Conservation (phyloP, 2,113 vertebrate genomes). For the Petrocephalus zakoni region DNA sequence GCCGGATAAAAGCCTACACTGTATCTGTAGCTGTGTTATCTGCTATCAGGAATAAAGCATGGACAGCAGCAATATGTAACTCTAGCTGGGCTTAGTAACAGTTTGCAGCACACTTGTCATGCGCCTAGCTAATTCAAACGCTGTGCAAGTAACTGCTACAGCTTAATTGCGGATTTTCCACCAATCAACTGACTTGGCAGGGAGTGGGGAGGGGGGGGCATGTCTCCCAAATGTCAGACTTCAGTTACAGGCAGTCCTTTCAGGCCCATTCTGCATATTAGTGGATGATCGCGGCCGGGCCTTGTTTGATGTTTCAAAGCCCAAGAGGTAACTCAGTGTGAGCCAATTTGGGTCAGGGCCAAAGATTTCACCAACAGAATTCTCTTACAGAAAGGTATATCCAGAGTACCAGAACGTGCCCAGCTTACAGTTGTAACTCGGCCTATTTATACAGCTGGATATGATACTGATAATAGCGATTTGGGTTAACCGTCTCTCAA, state of each 20-base stretch:
- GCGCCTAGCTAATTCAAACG: not conserved
- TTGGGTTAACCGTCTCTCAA: conserved; percentile 5
- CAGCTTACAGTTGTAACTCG: not conserved
- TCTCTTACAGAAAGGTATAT: not conserved
- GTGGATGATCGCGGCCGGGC: not conserved
- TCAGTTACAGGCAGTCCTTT: not conserved
- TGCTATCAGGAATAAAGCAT: not conserved
- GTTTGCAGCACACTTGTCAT: not conserved
- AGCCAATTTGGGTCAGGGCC: not conserved
- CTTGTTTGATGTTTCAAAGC: not conserved
- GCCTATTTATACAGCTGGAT: not conserved
- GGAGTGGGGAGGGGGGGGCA: not conserved
- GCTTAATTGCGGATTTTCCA: not conserved
- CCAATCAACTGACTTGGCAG: not conserved
- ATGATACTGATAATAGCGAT: not conserved
- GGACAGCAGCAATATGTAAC: no score
- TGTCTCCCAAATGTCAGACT: not conserved
- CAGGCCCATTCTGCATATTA: not conserved
- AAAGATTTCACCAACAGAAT: not conserved
- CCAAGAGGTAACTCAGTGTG: not conserved
- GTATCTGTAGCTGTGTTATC: not conserved
- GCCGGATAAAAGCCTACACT: not conserved
- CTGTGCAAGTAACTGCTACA: not conserved
- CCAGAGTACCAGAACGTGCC: not conserved
- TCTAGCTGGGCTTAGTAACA: not conserved